Percentiles rank a stretch among this genome's conserved stretches.
Conservation (phyloP, 2,113 vertebrate genomes). For the Sclerurus mexicanus region DNA sequence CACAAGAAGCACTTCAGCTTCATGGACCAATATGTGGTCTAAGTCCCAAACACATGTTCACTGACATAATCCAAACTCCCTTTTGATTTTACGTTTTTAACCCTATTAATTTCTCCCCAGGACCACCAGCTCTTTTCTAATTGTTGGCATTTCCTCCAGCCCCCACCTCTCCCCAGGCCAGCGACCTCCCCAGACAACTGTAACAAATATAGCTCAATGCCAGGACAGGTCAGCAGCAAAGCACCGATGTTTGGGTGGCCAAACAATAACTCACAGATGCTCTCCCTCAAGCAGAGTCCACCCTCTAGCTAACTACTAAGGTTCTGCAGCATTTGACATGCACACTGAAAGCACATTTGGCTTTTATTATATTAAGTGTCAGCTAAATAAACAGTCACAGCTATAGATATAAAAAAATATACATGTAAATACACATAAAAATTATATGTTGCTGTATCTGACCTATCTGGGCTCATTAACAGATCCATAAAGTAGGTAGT, state of each 20-base stretch:
- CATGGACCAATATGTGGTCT: fast-evolving
- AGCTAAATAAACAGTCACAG: neutral
- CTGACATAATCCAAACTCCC: neutral
- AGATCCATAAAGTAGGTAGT: neutral
- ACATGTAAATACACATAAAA: neutral
- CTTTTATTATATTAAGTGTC: neutral
- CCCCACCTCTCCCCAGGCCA: neutral
- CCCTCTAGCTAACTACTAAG: neutral
- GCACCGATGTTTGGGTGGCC: neutral
- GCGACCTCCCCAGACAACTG: neutral
- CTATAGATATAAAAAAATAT: neutral
- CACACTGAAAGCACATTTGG: neutral
- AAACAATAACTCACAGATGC: neutral
- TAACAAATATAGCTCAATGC: neutral
- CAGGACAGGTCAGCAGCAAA: neutral
- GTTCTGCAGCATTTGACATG: neutral
- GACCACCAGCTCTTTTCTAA: neutral
- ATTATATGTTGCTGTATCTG: neutral
- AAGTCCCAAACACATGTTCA: neutral
- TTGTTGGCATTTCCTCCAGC: neutral
- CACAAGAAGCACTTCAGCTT: neutral
- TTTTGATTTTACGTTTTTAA: neutral
- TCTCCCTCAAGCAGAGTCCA: neutral
- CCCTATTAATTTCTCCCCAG: neutral
- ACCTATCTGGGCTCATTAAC: neutral